phyloP scores from a whole-genome alignment of 92 coral and sea anemone species.

The Zoanthus solanderi region DNA sequence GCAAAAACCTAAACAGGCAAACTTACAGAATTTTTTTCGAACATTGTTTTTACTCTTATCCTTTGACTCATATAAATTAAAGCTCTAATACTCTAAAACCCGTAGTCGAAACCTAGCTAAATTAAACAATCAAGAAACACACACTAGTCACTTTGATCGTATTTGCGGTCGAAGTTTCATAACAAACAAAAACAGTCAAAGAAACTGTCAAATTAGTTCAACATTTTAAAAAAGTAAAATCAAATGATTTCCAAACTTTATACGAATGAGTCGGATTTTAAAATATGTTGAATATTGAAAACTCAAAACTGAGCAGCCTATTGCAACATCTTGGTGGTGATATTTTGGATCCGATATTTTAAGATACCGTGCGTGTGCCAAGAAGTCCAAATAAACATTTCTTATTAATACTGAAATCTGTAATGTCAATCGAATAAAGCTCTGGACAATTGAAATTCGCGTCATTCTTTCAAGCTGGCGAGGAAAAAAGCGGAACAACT shows the following conservation, averaged over 20 bases:
- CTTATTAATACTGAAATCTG: constrained; percentile 11
- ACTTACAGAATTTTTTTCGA: no score
- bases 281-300: not conserved
- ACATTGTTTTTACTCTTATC: no score
- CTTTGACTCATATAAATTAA: no score
- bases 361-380: not conserved
- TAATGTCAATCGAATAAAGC: constrained; percentile 16
- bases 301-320: not conserved
- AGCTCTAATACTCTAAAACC: not conserved
- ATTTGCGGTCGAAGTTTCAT: constrained; percentile 5
- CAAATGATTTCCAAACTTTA: not conserved
- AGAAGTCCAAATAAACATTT: not conserved
- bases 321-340: not conserved
- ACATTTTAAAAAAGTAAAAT: no score
- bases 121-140: not conserved
- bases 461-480: constrained; percentile 11
- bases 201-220: not conserved
- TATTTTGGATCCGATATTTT: not conserved
- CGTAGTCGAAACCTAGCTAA: not conserved
- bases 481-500: not conserved
- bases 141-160: not conserved
- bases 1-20: no score
- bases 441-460: not conserved
- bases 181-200: not conserved
- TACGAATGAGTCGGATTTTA: not conserved